Evolutionary conservation across 2,797 vertebrate species (phyloP), one percentile per base, ranked within the genome.

Genomic region (Helicolenus hilgendorfi): DNA sequence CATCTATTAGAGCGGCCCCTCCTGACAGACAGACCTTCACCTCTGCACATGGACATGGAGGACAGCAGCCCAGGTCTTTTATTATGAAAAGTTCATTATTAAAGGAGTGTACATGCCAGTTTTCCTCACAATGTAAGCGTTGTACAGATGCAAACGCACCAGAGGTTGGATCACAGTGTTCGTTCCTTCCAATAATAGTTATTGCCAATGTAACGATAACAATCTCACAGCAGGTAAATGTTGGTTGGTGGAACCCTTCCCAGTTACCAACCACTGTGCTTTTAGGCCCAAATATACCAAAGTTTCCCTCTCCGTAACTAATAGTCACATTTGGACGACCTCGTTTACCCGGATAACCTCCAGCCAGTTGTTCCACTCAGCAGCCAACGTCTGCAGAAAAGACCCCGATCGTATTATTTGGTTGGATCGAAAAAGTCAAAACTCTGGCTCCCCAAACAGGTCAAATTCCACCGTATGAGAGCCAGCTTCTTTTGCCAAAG

Each of bases 31-130:
- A 98, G 98, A 95, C 97, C 98, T 45, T 98, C 98, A 0, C 95
- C 99, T 29, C 92, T 99, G 94, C 98, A 99, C 95, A 98, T 99
- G 97, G 99, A 99, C 89, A 96, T 99, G 92, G 98, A 99, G 91
- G 98, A 99, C 41, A 98, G 98, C 64, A 96, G 91, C 87, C 96
- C 96, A 89, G 96, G 96, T 45, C 24, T 38, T 45, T 79, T 31
- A 33, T 70, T 29, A 8, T 20, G 6, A 29, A 20, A 24, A 5
- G 15, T 6, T 45, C 4, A 33, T 27, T 9, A 41, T n/a, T 0
- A 29, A 7, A 11, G 38, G 9, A 58, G 24, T 33, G 27, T 20
- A 56, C n/a, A 41, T 49, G 35, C 13, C 5, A 10, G 20, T 64
- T 64, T 45, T 58, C 15, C 7, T 33, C 62, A 49, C 77, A 53